Evolutionary conservation across 2,888 invertebrate species (phyloP).

Genomic region (Drosophila histrio): DNA sequence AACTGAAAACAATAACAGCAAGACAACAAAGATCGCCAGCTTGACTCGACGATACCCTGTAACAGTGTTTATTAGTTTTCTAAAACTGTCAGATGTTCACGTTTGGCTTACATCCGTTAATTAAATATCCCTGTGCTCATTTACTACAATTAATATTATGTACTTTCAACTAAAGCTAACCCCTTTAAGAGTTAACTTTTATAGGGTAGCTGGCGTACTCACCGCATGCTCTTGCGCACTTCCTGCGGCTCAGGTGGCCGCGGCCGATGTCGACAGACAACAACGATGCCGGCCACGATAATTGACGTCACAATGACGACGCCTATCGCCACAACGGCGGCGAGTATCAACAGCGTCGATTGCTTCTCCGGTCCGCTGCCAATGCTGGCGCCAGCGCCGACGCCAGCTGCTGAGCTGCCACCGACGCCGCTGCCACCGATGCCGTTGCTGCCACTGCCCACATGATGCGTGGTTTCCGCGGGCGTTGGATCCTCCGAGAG

Average conservation of each 20-base stretch:
- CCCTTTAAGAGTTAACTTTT: not conserved
- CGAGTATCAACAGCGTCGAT: slow-evolving; percentile 84
- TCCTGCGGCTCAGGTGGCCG: slow-evolving; percentile 85
- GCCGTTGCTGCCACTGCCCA: slow-evolving; percentile 54
- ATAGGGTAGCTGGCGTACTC: slow-evolving; percentile 58
- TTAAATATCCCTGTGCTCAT: too few relatives aligned
- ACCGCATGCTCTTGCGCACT: slow-evolving; percentile 85
- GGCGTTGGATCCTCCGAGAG: slow-evolving; percentile 85
- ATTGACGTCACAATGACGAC: slow-evolving; percentile 85
- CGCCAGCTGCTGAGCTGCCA: slow-evolving; percentile 52
- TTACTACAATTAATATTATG: too few relatives aligned
- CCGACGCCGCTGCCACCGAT: slow-evolving; percentile 49
- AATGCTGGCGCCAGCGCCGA: slow-evolving; percentile 76
- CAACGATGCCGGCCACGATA: slow-evolving; percentile 84
- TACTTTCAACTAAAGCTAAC: too few relatives aligned
- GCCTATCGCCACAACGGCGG: slow-evolving; percentile 84
- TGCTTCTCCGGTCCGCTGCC: slow-evolving; percentile 82
- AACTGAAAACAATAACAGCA: slow-evolving; percentile 24
- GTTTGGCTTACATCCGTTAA: too few relatives aligned
- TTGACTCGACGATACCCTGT: not conserved
- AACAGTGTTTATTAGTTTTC: too few relatives aligned
- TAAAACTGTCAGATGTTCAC: too few relatives aligned
- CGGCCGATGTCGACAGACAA: slow-evolving; percentile 84
- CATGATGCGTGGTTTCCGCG: slow-evolving; percentile 84
- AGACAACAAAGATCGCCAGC: not conserved